A percentile compares a stretch with the other conserved stretches of the same genome.
phyloP scores from a whole-genome alignment of 2,888 invertebrate genomes.

The Rhagophthalmus giganteus region DNA sequence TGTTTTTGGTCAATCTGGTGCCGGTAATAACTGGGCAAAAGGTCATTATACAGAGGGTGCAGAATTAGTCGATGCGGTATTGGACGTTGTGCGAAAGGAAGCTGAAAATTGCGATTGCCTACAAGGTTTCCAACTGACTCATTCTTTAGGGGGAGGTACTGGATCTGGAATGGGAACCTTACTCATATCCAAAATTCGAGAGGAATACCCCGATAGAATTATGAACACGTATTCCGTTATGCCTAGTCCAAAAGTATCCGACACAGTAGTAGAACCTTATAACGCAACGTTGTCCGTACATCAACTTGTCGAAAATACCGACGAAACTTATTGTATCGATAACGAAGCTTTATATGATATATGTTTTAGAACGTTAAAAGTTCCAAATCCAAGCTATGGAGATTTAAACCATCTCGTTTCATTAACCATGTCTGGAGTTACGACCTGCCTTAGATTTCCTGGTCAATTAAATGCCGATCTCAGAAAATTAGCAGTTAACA shows the following conservation, averaged over 20 bases:
- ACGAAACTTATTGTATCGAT: constrained; percentile 90
- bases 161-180: constrained; percentile 95
- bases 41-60: constrained; percentile 94
- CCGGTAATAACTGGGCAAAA: constrained; percentile 87
- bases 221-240: constrained; percentile 97
- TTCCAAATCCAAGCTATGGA: constrained; percentile 88
- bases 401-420: constrained; percentile 91
- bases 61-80: constrained; percentile 81
- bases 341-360: constrained; percentile 93
- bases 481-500: constrained; percentile 90
- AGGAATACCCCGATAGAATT: constrained; percentile 97
- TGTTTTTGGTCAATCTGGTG: constrained; percentile 86
- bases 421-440: constrained; percentile 84
- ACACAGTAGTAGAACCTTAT: constrained; percentile 91
- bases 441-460: constrained; percentile 88
- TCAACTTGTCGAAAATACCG: constrained; percentile 87
- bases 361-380: constrained; percentile 86
- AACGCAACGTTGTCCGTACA: constrained; percentile 88
- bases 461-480: constrained; percentile 94
- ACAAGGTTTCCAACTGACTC: constrained; percentile 93
- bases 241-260: constrained; percentile 84
- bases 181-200: constrained; percentile 93
- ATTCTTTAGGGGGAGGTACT: constrained; percentile 95
- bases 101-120: constrained; percentile 90
- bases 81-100: constrained; percentile 83